Conservation (phyloP, 2,113 vertebrate genomes). For the Corythoichthys intestinalis region DNA sequence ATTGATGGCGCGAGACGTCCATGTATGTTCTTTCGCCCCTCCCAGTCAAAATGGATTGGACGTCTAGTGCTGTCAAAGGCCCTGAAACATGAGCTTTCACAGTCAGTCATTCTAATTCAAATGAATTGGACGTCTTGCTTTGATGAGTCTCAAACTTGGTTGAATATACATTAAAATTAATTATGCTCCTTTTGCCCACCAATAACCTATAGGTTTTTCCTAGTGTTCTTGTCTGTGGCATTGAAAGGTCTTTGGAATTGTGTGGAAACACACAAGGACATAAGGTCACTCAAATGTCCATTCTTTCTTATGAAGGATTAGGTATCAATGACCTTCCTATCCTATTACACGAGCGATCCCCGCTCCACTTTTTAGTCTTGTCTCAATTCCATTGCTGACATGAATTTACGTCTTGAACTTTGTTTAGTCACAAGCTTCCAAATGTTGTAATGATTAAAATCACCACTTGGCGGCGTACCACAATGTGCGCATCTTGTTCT, state of each 20-base stretch:
- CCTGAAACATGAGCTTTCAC: not conserved
- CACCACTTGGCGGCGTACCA: conserved; percentile 46
- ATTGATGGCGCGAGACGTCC: too few species aligned
- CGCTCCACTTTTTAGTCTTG: not conserved
- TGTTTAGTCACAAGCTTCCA: not conserved
- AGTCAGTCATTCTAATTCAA: too few species aligned
- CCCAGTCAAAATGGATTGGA: too few species aligned
- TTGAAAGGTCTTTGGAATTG: conserved; percentile 10
- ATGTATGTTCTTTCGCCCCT: too few species aligned
- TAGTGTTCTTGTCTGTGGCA: conserved; percentile 17
- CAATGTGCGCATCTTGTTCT: not conserved
- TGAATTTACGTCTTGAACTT: not conserved
- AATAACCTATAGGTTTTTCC: not conserved
- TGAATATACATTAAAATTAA: not conserved
- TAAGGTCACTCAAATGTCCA: too few species aligned
- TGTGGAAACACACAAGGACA: not conserved
- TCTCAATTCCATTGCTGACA: not conserved
- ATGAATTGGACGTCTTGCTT: not conserved
- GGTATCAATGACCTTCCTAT: not conserved
- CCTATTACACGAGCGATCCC: not conserved
- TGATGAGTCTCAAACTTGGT: not conserved
- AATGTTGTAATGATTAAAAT: not conserved
- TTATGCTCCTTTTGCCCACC: not conserved
- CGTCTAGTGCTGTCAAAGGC: too few species aligned
- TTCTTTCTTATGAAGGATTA: not conserved